Evolutionary conservation across 1,140 invertebrate species (phyloP), one percentile per base, ranked within the genome.

Genomic region (Ceratoteleas bidentatus): DNA sequence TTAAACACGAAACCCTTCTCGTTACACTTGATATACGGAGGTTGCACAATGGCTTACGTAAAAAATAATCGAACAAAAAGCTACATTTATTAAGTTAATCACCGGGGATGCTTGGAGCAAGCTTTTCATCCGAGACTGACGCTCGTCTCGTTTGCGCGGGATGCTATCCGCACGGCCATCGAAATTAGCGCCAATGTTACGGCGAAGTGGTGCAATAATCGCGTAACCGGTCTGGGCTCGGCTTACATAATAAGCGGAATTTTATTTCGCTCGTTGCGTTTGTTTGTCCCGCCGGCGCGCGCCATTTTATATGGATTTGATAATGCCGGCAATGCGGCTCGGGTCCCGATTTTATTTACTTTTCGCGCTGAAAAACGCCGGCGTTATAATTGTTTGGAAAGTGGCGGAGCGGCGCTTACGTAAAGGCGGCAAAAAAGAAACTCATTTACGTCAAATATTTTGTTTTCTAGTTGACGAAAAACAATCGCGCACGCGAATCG

Each of bases 181-280:
- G 47, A 81, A 81, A 81, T 81, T 81, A 81, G 65, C 78, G 45
- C 65, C 78, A 73, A 74, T 80, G 77, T 80, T 80, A 80, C 77
- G 69, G 64, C 40, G 50, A 69, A 68, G 64, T 81, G 78, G 78
- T 70, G 78, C 78, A 81, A 81, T 70, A 70, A 70, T 74, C 70
- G 52, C 24, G 52, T 45, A 81, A 81, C 78, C 70, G 70, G 70
- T 81, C 70, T 68, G 58, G 60, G 52, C 62, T 50, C 65, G 49
- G 33, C 77, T 81, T 81, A 60, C 60, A 54, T 81, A 81, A 81
- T 58, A 65, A 58, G 40, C 57, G 45, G 33, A 73, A 80, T 80
- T 80, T 62, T 69, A 68, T 16, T 64, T 62, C 36, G 32, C n/a
- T 32, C 14, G 62, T 52, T 56, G 57, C 54, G 34, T 68, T 65